Base-by-base conservation (phyloP, 2,888 invertebrate genomes). In the Apamea monoglypha region DNA sequence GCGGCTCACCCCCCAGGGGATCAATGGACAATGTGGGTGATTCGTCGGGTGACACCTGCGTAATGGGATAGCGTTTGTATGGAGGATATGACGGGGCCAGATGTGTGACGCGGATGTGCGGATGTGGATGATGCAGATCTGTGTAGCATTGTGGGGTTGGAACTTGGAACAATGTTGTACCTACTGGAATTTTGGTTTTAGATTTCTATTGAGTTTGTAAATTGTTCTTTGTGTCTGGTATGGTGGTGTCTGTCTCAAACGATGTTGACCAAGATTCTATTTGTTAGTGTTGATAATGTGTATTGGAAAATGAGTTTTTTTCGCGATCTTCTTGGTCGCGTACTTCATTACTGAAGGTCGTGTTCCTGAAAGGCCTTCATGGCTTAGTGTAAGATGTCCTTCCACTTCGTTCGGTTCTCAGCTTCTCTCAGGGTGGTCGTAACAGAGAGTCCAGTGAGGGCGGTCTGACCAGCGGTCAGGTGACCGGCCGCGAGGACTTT, bases 11-110 rank as follows among this genome's bases (percentile, higher is more conserved):
- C 75, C 87, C 89, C 53, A 87, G 89, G 88, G 90, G 90, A 91
- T 91, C 93, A 90, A 87, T 90, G 93, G 92, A 93, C 94, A 94
- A 93, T 93, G 88, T 89, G 90, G 93, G 90, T 91, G 92, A 92
- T 93, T 91, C 91, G 92, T 89, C 84, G 87, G 80, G 87, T 89
- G 91, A 92, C 93, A 91, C 92, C 91, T 87, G 74, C 87, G 91
- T 92, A 92, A 93, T 92, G 80, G 92, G 92, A 92, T 90, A 90
- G 88, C 89, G 84, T 91, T 90, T 89, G 91, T 86, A 83, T 85
- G 74, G 73, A 71, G 69, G 80, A 86, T 85, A 86, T 87, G 86
- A 88, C 86, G 76, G 66, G 18, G 21, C 53, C 83, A 86, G 78
- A 84, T 67, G 75, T 78, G 50, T n/a, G 74, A 36, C 61, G 44